phyloP scores from a whole-genome alignment of 2,888 invertebrate species.

The Crioceris asparagi region DNA sequence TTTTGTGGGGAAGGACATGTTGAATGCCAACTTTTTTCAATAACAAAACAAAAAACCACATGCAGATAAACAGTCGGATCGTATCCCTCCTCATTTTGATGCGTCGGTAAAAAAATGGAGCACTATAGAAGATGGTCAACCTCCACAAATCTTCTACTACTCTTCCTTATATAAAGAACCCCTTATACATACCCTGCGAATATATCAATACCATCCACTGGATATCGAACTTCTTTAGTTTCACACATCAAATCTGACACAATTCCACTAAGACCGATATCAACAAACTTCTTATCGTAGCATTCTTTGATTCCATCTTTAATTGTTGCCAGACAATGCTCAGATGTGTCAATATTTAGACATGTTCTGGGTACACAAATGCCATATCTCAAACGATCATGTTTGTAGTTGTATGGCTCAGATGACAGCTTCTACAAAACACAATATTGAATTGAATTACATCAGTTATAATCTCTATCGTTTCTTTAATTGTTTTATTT shows the following conservation, averaged over 20 bases:
- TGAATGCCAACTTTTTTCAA: too few relatives aligned
- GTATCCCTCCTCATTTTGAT: too few relatives aligned
- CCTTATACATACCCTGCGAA: constrained; percentile 21
- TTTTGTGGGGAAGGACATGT: too few relatives aligned
- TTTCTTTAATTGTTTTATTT: too few relatives aligned
- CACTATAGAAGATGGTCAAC: too few relatives aligned
- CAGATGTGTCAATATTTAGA: constrained; percentile 9
- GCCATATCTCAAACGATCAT: constrained; percentile 27
- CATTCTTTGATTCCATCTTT: constrained; percentile 17
- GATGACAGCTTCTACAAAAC: constrained; percentile 24
- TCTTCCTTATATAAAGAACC: too few relatives aligned
- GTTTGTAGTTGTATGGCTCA: constrained; percentile 25
- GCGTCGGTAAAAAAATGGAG: too few relatives aligned
- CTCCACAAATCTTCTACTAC: too few relatives aligned
- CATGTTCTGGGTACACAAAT: constrained; percentile 26
- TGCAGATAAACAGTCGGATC: too few relatives aligned
- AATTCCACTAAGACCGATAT: constrained; percentile 20
- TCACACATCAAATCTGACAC: constrained; percentile 23
- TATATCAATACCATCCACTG: constrained; percentile 23
- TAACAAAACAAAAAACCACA: too few relatives aligned
- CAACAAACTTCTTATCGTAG: constrained; percentile 21
- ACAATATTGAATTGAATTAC: too few relatives aligned
- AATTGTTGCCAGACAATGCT: neutral
- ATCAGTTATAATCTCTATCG: too few relatives aligned
- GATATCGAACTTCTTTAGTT: constrained; percentile 13